Evolutionary conservation across 2,888 invertebrate genomes (phyloP).

Genomic region (Xanthorhoe designata): DNA sequence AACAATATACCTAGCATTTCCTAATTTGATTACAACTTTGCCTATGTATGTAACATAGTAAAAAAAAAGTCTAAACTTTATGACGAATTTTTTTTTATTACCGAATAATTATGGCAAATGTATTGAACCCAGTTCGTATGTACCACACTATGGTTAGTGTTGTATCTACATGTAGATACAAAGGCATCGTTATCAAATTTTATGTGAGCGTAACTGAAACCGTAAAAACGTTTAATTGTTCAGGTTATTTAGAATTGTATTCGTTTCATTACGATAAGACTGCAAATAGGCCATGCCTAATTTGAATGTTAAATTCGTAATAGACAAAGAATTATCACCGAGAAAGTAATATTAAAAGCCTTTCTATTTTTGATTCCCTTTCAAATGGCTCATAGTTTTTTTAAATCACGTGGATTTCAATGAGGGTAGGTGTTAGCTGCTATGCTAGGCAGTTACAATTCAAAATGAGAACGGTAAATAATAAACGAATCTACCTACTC

Average conservation of each 20-base stretch:
- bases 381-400: background rate
- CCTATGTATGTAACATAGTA: no score
- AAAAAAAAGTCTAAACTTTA: no score
- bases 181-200: constrained; percentile 17
- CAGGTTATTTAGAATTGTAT: constrained; percentile 31
- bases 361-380: no score
- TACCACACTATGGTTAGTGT: background rate
- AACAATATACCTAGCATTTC: no score
- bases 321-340: background rate
- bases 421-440: constrained; percentile 1
- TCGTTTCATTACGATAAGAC: constrained; percentile 40
- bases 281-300: constrained; percentile 40
- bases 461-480: background rate
- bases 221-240: constrained; percentile 28
- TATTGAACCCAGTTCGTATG: no score
- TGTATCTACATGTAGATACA: background rate
- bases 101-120: background rate
- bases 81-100: no score
- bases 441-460: background rate
- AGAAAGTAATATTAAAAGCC: background rate
- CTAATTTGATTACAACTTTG: no score
- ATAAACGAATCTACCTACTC: background rate
- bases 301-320: constrained; percentile 31
- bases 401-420: background rate
- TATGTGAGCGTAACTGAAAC: constrained; percentile 29